These are phyloP conservation scores for Anoplophora glabripennis DNA, from an alignment of 1,140 invertebrate species.

Conservation along the genomic window DNA sequence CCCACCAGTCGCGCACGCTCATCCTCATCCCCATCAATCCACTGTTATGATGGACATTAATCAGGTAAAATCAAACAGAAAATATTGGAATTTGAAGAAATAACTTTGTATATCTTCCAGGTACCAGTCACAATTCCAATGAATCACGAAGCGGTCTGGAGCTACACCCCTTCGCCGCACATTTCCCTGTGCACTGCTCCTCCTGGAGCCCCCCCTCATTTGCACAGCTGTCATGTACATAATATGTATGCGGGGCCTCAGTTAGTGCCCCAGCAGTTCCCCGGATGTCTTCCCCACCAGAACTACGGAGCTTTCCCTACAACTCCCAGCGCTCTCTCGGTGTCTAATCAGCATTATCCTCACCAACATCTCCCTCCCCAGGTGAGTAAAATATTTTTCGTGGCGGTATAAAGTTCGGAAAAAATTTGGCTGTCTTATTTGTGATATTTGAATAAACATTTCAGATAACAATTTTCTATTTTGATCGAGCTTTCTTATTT, in stretches of 20 bases:
- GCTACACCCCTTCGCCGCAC: constrained; percentile 50
- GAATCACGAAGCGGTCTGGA: constrained; percentile 56
- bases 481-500: no score
- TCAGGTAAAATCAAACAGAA: no score
- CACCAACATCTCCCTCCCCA: constrained; percentile 37
- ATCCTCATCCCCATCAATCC: no score
- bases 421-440: no score
- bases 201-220: constrained; percentile 51
- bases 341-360: constrained; percentile 23
- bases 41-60: no score
- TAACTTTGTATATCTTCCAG: no score
- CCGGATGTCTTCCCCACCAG: constrained; percentile 21
- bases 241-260: constrained; percentile 44
- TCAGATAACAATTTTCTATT: no score
- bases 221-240: constrained; percentile 53
- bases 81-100: no score
- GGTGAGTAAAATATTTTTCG: no score
- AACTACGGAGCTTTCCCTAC: constrained; percentile 4
- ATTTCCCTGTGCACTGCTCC: constrained; percentile 53
- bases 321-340: constrained; percentile 11
- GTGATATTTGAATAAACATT: no score
- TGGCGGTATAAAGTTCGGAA: no score
- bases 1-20: no score
- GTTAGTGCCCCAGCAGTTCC: constrained; percentile 16
- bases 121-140: constrained; percentile 63